Evolutionary conservation across 1,140 invertebrate genomes (phyloP).

Genomic region (Mercenaria mercenaria): DNA sequence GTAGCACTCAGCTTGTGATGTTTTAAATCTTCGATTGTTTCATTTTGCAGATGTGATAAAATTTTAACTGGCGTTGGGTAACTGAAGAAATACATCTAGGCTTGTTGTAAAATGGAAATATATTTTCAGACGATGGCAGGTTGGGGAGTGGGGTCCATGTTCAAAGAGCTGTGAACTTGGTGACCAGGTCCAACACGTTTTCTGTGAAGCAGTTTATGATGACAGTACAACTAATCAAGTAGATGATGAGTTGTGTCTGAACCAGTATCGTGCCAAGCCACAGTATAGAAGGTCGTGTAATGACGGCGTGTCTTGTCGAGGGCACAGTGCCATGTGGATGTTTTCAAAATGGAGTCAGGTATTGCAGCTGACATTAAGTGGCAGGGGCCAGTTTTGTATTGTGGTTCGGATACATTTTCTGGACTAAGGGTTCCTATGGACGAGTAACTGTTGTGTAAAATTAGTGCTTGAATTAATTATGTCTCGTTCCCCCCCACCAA

Average conservation of each 20-base stretch:
- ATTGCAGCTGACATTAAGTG: neutral
- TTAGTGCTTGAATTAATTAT: too few species aligned
- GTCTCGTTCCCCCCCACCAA: too few species aligned
- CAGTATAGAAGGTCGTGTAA: constrained; percentile 62
- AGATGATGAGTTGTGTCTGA: constrained; percentile 40
- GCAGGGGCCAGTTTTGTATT: too few species aligned
- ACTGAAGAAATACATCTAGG: too few species aligned
- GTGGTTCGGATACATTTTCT: too few species aligned
- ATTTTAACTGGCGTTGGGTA: too few species aligned
- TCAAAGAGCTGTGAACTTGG: constrained; percentile 50
- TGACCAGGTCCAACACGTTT: constrained; percentile 55
- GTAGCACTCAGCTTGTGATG: too few species aligned
- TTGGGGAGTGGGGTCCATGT: constrained; percentile 47
- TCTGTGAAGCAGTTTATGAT: constrained; percentile 32
- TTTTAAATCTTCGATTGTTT: too few species aligned
- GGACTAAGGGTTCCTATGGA: too few species aligned
- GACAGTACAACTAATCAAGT: neutral
- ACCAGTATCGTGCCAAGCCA: constrained; percentile 25
- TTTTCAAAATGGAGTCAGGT: constrained; percentile 37
- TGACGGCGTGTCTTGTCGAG: constrained; percentile 38
- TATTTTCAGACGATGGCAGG: constrained; percentile 52
- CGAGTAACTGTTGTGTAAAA: too few species aligned
- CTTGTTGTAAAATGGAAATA: too few species aligned
- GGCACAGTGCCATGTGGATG: neutral
- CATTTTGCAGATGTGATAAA: too few species aligned